These are phyloP conservation scores for Cinara cedri DNA, from an alignment of 2,888 invertebrate species.

Conservation along the genomic window DNA sequence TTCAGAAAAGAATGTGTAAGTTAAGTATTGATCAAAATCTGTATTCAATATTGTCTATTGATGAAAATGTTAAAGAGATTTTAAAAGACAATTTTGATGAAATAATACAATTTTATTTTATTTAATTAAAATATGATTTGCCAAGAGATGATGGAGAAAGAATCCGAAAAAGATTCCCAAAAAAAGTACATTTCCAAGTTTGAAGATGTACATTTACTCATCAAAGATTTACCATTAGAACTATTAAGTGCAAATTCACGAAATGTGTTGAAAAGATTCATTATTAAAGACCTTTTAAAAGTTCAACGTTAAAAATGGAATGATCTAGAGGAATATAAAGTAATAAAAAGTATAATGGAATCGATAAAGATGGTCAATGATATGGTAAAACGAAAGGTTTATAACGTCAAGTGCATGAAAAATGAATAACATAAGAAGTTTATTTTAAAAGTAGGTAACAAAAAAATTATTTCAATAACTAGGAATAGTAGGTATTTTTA, in stretches of 20 bases:
- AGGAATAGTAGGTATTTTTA: too few species aligned
- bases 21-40: not conserved
- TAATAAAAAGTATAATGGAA: not conserved
- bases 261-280: conserved; percentile 11
- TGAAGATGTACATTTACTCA: conserved; percentile 24
- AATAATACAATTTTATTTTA: not conserved
- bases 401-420: too few species aligned
- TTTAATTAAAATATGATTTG: too few species aligned
- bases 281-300: conserved; percentile 9
- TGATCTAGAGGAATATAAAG: not conserved
- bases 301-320: conserved; percentile 13
- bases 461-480: too few species aligned
- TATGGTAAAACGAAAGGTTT: too few species aligned
- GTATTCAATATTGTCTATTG: conserved; percentile 1
- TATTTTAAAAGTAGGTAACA: too few species aligned
- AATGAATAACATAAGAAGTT: too few species aligned
- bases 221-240: too few species aligned
- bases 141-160: not conserved
- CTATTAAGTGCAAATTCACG: not conserved
- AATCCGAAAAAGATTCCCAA: not conserved
- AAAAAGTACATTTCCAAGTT: not conserved
- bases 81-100: conserved; percentile 5
- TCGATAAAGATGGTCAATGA: not conserved
- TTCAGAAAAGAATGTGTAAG: conserved; percentile 9
- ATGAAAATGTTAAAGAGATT: conserved; percentile 2